Evolutionary conservation across 2,888 invertebrate genomes (phyloP).

Genomic region (Hirtodrosophila alboralis): DNA sequence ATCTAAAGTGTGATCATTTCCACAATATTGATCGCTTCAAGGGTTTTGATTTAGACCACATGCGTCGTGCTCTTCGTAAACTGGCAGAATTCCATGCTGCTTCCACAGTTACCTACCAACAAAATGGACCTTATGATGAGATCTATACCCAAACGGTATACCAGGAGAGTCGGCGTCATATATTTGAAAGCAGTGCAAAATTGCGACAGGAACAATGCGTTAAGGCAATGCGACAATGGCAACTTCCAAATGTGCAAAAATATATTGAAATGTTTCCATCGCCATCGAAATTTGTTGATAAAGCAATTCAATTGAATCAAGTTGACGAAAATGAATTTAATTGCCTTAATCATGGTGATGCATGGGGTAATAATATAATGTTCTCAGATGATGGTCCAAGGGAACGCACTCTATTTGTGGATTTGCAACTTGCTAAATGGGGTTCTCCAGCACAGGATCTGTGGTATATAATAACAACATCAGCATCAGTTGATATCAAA

Average conservation of each 20-base stretch:
- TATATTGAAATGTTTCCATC: constrained; percentile 44
- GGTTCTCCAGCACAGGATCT: constrained; percentile 79
- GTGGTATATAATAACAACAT: constrained; percentile 75
- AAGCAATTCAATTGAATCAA: constrained; percentile 34
- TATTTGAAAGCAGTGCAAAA: constrained; percentile 35
- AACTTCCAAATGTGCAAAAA: constrained; percentile 53
- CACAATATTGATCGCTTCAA: constrained; percentile 71
- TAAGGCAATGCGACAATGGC: constrained; percentile 64
- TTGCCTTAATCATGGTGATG: constrained; percentile 80
- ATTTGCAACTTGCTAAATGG: constrained; percentile 78
- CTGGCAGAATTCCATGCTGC: constrained; percentile 81
- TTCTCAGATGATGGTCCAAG: constrained; percentile 61
- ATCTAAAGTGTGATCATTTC: constrained; percentile 64
- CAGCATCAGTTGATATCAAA: constrained; percentile 68
- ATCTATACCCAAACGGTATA: constrained; percentile 38
- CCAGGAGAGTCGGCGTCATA: constrained; percentile 38
- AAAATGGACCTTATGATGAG: constrained; percentile 60
- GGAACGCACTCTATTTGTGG: constrained; percentile 69
- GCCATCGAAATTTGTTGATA: constrained; percentile 41
- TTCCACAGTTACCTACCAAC: constrained; percentile 66
- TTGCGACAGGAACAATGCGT: constrained; percentile 18
- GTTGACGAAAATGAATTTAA: constrained; percentile 68
- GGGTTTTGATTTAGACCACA: constrained; percentile 76
- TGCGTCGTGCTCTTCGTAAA: constrained; percentile 64
- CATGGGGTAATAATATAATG: constrained; percentile 81